Percentiles rank a stretch among this genome's conserved stretches.
Evolutionary conservation across 2,113 vertebrate species (phyloP).

Genomic region (Oenanthe oenanthe): DNA sequence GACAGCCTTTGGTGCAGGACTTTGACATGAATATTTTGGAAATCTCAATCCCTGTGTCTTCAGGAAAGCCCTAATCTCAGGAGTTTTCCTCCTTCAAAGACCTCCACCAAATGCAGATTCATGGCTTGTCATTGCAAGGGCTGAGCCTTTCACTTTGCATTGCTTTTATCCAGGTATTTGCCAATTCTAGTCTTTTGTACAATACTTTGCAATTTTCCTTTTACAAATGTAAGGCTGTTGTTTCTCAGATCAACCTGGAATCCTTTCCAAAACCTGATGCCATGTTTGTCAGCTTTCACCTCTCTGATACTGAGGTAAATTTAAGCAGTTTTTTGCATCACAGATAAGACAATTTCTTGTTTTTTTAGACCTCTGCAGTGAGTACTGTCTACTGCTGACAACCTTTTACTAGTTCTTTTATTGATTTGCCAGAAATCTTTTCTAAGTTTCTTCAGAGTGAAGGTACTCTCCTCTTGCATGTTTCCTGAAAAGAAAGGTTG

Average conservation of each 20-base stretch:
- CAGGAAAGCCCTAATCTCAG: rapidly evolving
- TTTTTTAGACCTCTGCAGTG: neutral
- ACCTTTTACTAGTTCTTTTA: neutral
- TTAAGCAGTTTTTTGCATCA: neutral
- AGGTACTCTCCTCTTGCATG: neutral
- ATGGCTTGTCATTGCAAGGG: neutral
- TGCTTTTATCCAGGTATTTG: neutral
- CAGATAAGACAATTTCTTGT: neutral
- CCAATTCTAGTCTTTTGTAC: neutral
- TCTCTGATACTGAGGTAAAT: neutral
- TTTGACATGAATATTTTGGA: neutral
- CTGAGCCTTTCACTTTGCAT: neutral
- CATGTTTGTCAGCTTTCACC: neutral
- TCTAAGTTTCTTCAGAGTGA: neutral
- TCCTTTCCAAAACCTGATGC: neutral
- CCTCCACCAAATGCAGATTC: neutral
- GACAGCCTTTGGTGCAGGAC: neutral
- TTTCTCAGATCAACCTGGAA: neutral
- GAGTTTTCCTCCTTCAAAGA: neutral
- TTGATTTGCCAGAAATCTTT: neutral
- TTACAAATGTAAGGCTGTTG: neutral
- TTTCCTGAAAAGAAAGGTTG: neutral
- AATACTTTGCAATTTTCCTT: neutral
- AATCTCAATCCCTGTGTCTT: neutral
- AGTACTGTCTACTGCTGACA: neutral